Evolutionary conservation across 2,113 vertebrate species (phyloP).

Genomic region (Abramis brama): DNA sequence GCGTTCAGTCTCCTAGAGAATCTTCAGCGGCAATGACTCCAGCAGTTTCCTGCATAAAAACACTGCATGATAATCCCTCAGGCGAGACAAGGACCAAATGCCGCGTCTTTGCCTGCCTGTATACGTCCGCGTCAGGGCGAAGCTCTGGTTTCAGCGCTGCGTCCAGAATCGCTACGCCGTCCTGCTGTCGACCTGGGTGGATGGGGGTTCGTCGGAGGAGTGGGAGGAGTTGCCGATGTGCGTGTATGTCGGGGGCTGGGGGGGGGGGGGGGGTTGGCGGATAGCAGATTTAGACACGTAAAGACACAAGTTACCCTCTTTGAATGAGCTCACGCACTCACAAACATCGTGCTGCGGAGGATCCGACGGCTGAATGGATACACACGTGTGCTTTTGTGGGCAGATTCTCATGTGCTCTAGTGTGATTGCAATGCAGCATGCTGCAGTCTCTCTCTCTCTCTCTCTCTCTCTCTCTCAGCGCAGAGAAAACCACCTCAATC

Average conservation of each 20-base stretch:
- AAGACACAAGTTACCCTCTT: constrained; percentile 71
- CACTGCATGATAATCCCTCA: constrained; percentile 37
- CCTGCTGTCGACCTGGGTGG: constrained; percentile 71
- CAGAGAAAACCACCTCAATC: constrained; percentile 70
- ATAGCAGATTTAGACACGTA: constrained; percentile 44
- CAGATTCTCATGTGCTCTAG: constrained; percentile 67
- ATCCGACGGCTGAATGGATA: constrained; percentile 32
- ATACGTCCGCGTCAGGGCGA: constrained; percentile 56
- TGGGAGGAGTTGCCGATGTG: constrained; percentile 58
- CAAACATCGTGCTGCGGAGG: constrained; percentile 30
- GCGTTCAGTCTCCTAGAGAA: constrained; percentile 19
- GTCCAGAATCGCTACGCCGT: constrained; percentile 70
- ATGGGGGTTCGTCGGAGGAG: constrained; percentile 61
- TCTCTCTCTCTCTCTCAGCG: constrained; percentile 69
- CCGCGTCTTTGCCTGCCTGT: constrained; percentile 6
- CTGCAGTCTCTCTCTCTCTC: constrained; percentile 78
- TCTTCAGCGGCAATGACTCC: background rate
- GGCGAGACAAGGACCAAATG: background rate
- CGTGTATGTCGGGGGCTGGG: constrained; percentile 10
- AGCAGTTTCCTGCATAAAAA: background rate
- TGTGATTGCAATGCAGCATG: constrained; percentile 80
- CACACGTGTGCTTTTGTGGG: constrained; percentile 47
- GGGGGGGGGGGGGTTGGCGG: background rate
- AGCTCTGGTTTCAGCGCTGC: constrained; percentile 67
- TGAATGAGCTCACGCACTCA: constrained; percentile 63